phyloP scores from a whole-genome alignment of 2,888 invertebrate genomes.

The Hedychridium roseum region DNA sequence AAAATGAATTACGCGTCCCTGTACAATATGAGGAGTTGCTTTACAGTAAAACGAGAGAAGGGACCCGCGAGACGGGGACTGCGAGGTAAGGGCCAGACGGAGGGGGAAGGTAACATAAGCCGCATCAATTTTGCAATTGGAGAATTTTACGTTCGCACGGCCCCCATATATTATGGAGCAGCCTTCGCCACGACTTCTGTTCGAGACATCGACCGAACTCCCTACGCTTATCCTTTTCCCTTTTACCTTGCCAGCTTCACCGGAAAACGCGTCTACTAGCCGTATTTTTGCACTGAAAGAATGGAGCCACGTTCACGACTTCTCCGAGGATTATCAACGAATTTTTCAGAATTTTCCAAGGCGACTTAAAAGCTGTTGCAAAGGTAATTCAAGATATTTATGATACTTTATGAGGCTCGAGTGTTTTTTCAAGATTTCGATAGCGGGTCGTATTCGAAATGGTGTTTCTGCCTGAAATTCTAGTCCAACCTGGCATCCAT shows the following conservation, averaged over 20 bases:
- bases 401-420: too few relatives aligned
- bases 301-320: too few relatives aligned
- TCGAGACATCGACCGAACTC: constrained; percentile 20
- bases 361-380: too few relatives aligned
- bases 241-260: too few relatives aligned
- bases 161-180: constrained; percentile 58
- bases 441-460: too few relatives aligned
- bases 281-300: too few relatives aligned
- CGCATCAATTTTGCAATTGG: constrained; percentile 65
- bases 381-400: too few relatives aligned
- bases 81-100: constrained; percentile 13
- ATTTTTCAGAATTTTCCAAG: too few relatives aligned
- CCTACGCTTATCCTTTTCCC: constrained; percentile 3
- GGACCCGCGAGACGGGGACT: constrained; percentile 55
- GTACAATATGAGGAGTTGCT: constrained; percentile 63
- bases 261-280: constrained; percentile 14
- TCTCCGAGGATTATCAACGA: too few relatives aligned
- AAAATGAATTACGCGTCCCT: constrained; percentile 64
- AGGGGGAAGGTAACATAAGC: constrained; percentile 52
- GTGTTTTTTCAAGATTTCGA: too few relatives aligned
- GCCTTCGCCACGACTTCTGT: constrained; percentile 23
- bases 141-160: constrained; percentile 62
- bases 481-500: too few relatives aligned
- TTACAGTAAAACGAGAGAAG: constrained; percentile 61
- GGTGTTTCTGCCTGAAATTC: too few relatives aligned